phyloP scores from a whole-genome alignment of 92 coral and sea anemone species.

The Phenganax stokvisi region DNA sequence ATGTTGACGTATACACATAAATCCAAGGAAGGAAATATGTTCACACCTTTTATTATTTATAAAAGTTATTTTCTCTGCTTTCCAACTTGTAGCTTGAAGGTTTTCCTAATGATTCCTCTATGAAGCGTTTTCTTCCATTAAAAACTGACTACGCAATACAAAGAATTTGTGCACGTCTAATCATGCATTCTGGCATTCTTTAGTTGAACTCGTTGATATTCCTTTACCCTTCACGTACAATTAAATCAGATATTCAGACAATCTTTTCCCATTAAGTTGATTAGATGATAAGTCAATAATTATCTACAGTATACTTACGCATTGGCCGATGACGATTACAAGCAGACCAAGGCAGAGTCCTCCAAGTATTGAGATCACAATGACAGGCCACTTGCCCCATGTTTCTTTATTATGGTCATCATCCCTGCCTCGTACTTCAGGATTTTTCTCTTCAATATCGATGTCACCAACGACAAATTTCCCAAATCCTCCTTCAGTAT shows the following conservation, averaged over 20 bases:
- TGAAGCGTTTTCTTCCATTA: no score
- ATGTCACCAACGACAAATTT: constrained; percentile 1
- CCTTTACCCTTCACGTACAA: no score
- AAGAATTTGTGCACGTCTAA: no score
- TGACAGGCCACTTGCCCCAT: constrained; percentile 23
- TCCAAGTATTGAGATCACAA: constrained; percentile 25
- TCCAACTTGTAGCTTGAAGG: no score
- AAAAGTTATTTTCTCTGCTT: no score
- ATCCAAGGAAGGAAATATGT: no score
- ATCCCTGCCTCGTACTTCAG: constrained; percentile 3
- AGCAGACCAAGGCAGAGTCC: constrained; percentile 26
- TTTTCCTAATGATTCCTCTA: no score
- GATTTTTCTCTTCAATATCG: not conserved
- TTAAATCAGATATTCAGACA: not conserved
- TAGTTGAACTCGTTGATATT: no score
- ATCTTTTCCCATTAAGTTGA: not conserved
- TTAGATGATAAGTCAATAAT: not conserved
- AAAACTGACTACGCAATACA: no score
- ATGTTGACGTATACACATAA: no score
- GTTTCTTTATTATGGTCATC: constrained; percentile 1
- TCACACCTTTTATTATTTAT: no score
- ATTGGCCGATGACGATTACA: constrained; percentile 22
- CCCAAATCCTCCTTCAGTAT: not conserved
- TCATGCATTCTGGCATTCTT: no score
- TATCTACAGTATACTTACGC: constrained; percentile 4